Evolutionary conservation across 2,113 vertebrate species (phyloP), one percentile per base, ranked within the genome.

Genomic region (Syrrhaptes paradoxus): DNA sequence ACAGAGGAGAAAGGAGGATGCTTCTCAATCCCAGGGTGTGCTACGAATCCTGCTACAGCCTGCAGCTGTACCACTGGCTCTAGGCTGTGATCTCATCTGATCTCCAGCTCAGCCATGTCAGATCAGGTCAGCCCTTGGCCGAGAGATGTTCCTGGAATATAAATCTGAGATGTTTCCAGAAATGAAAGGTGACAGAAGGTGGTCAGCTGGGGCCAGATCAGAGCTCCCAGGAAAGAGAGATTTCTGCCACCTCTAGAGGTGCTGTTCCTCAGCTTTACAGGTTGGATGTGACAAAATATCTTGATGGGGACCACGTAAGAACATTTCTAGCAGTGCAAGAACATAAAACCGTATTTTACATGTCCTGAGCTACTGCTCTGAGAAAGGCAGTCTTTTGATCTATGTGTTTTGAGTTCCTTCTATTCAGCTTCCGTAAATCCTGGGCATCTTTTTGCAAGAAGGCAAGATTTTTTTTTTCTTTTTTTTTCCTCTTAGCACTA

Each of bases 31-130:
- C 79, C 88, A 59, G 66, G 26, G 48, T 0, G 0, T 48, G 22
- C 57, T 31, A 24, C 0, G 3, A 71, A 77, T 94, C 52, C 90
- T 92, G 61, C 67, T 84, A 70, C 91, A 87, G 84, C 84, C 94
- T 96, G 81, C 59, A 91, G 94, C 85, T 67, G 31, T 82, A 68
- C 52, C n/a, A n/a, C 58, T 80, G 48, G n/a, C 74, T 94, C 52
- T 34, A 85, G 81, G 66, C 87, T 95, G 82, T 65, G 93, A 80
- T 74, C 38, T 90, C 0, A 0, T 74, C 62, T 77, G 62, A 78
- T 92, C 73, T 80, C 48, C 51, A 70, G 70, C 92, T 81, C 79
- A 46, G 43, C 70, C 0, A 3, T 51, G 74, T 73, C 76, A 59
- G 26, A 59, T 74, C 73, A 91, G 72, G 70, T 85, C 94, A 85